Evolutionary conservation across 2,113 vertebrate species (phyloP), one percentile per base, ranked within the genome.

Genomic region (Anser cygnoides): DNA sequence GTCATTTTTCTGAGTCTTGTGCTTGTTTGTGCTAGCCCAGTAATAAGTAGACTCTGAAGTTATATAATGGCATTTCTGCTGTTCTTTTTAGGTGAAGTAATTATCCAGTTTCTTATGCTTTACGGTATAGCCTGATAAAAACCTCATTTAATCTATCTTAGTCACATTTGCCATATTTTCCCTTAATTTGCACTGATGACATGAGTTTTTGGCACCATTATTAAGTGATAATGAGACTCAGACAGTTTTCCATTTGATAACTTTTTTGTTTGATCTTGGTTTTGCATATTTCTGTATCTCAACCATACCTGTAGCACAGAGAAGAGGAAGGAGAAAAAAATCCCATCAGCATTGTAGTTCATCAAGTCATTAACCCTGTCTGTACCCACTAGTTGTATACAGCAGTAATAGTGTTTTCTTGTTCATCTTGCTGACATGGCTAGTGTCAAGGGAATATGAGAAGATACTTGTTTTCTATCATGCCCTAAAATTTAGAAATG

Each of bases 161-260:
- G 43, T 89, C 52, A 78, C 7, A 43, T 78, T 95, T 88, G 88
- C 50, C 4, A 0, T 81, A 63, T 72, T 92, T 90, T 85, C 71
- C 37, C 39, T 90, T 89, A 88, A 90, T 97, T 96, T 89, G 4
- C 93, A 88, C 59, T 19, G 52, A 58, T 90, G 79, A 61, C 50
- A 58, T 49, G 68, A 77, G 20, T 7, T 94, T 92, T 96, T 96
- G 86, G 72, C 94, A 95, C 88, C 33, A 90, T 94, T 96, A 94
- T 72, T 81, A 95, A 93, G 95, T 93, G 96, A 95, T 97, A 97
- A 97, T 96, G 92, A 96, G 75, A 81, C 35, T 93, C 10, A 2
- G 54, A 35, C 29, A 20, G 20, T 77, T 92, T 93, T 96, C 55
- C 20, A 88, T 93, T 95, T 95, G 84, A 93, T 81, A 95, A 59